These are phyloP conservation scores for Schrankia costaestrigalis DNA, from an alignment of 2,888 invertebrate species.

Conservation along the genomic window DNA sequence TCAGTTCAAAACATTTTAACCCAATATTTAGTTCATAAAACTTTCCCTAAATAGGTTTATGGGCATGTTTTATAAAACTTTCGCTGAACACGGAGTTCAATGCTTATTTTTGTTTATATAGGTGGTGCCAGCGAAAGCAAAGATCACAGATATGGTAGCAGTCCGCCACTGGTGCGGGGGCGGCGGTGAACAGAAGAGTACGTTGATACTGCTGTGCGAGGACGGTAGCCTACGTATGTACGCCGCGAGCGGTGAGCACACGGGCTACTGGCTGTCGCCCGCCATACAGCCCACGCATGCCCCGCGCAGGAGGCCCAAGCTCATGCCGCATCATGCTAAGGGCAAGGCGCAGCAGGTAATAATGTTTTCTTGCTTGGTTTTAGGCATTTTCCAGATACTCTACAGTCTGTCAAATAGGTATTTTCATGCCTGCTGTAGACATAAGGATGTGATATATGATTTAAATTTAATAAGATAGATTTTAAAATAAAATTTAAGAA, in stretches of 20 bases:
- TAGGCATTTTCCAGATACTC: no score
- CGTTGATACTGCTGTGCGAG: constrained; percentile 95
- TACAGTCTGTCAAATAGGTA: no score
- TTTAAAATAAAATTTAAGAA: no score
- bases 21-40: no score
- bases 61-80: no score
- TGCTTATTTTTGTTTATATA: constrained; percentile 18
- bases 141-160: constrained; percentile 98
- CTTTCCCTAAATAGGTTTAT: no score
- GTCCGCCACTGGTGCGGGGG: constrained; percentile 92
- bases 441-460: no score
- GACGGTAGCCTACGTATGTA: constrained; percentile 97
- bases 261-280: constrained; percentile 83
- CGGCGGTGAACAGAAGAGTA: constrained; percentile 91
- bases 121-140: constrained; percentile 92
- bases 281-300: constrained; percentile 77
- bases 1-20: no score
- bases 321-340: constrained; percentile 52
- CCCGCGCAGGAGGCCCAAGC: constrained; percentile 54
- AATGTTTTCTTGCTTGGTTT: no score
- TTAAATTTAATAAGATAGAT: no score
- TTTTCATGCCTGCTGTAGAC: no score
- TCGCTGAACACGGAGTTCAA: no score
- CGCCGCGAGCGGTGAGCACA: constrained; percentile 92
- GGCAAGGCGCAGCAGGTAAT: constrained; percentile 62